These are phyloP conservation scores for Watsonalla binaria DNA, from an alignment of 2,888 invertebrate genomes.

Conservation along the genomic window DNA sequence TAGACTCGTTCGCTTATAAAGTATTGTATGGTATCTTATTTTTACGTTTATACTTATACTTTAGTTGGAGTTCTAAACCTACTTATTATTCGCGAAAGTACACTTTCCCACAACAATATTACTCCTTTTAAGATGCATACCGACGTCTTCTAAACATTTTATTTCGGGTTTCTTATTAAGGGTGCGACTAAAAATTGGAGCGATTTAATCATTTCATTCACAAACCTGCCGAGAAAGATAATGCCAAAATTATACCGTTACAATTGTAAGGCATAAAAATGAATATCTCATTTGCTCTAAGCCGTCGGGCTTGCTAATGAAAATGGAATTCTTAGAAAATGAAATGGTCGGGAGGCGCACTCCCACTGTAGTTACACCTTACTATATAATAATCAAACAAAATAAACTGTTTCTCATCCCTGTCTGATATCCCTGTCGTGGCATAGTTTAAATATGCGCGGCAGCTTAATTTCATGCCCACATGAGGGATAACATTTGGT, in stretches of 20 bases:
- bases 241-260: constrained; percentile 63
- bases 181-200: constrained; percentile 49
- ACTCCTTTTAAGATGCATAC: constrained; percentile 27
- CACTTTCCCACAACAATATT: background rate
- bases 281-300: constrained; percentile 54
- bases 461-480: constrained; percentile 14
- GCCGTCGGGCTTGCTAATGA: constrained; percentile 43
- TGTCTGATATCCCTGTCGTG: background rate
- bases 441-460: constrained; percentile 5
- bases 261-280: constrained; percentile 64
- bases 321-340: constrained; percentile 34
- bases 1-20: too few species aligned
- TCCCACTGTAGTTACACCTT: background rate
- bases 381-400: background rate
- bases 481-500: constrained; percentile 20
- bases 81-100: background rate
- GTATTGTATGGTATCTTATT: too few species aligned
- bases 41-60: too few species aligned
- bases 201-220: constrained; percentile 66
- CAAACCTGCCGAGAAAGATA: constrained; percentile 54
- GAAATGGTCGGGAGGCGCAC: constrained; percentile 6
- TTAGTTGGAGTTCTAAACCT: too few species aligned
- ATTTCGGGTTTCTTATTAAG: constrained; percentile 18
- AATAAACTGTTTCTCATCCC: background rate
- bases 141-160: constrained; percentile 22